Evolutionary conservation across 1,140 invertebrate genomes (phyloP).

Genomic region (Lineus longissimus): DNA sequence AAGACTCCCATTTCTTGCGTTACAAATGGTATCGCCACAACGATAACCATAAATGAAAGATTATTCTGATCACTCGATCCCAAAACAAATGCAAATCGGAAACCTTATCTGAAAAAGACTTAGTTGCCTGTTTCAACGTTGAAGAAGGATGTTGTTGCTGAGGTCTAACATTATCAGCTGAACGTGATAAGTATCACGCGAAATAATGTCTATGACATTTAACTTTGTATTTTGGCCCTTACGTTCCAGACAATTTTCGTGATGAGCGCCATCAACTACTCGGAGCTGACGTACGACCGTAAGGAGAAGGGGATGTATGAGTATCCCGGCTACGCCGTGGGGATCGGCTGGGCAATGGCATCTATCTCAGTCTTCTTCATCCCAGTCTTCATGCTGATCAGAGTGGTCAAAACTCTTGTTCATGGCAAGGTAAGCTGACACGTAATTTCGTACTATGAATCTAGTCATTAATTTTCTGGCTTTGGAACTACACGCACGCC

Average conservation of each 20-base stretch:
- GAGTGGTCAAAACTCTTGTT: constrained; percentile 26
- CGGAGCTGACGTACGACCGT: constrained; percentile 36
- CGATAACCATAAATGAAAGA: too few species aligned
- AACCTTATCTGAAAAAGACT: too few species aligned
- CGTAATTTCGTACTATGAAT: background rate
- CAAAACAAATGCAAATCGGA: too few species aligned
- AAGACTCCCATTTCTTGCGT: too few species aligned
- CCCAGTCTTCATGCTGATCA: constrained; percentile 33
- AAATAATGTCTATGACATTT: too few species aligned
- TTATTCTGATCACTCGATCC: too few species aligned
- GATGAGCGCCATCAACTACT: constrained; percentile 69
- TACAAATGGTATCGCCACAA: too few species aligned
- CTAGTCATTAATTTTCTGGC: background rate
- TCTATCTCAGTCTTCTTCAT: constrained; percentile 35
- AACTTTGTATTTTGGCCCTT: too few species aligned
- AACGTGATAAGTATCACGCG: too few species aligned
- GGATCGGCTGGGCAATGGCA: constrained; percentile 40
- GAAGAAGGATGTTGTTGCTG: too few species aligned
- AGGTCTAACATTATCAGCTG: too few species aligned
- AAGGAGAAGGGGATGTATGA: constrained; percentile 9
- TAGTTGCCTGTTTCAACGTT: too few species aligned
- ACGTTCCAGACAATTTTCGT: constrained; percentile 30
- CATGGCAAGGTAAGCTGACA: constrained; percentile 28
- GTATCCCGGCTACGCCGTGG: constrained; percentile 42
- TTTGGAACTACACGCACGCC: background rate